Conservation (phyloP, 2,888 invertebrate species). For the Rugalucina vietnamica region DNA sequence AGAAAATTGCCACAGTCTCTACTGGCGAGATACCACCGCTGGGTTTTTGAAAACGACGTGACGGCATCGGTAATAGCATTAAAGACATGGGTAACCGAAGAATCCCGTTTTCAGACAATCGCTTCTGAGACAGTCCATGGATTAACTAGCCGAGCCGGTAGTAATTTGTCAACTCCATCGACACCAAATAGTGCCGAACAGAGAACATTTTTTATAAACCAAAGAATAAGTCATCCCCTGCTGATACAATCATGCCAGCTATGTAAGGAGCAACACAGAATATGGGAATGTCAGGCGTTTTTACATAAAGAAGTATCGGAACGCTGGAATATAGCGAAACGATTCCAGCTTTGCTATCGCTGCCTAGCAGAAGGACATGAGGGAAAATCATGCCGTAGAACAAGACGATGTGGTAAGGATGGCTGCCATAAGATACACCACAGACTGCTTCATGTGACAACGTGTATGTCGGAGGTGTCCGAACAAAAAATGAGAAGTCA, state of each 20-base stretch:
- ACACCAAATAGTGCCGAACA: background rate
- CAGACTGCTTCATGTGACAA: slow-evolving; percentile 35
- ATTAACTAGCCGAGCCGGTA: too few species aligned
- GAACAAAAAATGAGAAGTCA: too few species aligned
- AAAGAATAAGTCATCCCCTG: background rate
- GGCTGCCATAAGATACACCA: slow-evolving; percentile 23
- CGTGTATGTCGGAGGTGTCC: too few species aligned
- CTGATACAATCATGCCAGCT: slow-evolving; percentile 6
- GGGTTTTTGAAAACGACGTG: too few species aligned
- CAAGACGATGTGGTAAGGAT: background rate
- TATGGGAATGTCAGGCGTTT: slow-evolving; percentile 23
- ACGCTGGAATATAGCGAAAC: slow-evolving; percentile 34
- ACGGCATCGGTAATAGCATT: background rate
- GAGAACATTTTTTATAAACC: background rate
- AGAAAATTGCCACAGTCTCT: slow-evolving; percentile 34
- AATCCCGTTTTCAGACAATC: too few species aligned
- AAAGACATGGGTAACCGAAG: too few species aligned
- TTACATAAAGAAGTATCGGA: background rate
- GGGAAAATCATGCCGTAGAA: slow-evolving; percentile 11
- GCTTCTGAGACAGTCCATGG: too few species aligned
- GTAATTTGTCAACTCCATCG: too few species aligned
- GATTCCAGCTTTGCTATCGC: slow-evolving; percentile 15
- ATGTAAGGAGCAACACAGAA: slow-evolving; percentile 12
- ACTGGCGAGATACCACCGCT: too few species aligned
- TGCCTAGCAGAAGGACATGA: slow-evolving; percentile 26